phyloP scores from a whole-genome alignment of 2,888 invertebrate genomes.

The Miltochrista miniata region DNA sequence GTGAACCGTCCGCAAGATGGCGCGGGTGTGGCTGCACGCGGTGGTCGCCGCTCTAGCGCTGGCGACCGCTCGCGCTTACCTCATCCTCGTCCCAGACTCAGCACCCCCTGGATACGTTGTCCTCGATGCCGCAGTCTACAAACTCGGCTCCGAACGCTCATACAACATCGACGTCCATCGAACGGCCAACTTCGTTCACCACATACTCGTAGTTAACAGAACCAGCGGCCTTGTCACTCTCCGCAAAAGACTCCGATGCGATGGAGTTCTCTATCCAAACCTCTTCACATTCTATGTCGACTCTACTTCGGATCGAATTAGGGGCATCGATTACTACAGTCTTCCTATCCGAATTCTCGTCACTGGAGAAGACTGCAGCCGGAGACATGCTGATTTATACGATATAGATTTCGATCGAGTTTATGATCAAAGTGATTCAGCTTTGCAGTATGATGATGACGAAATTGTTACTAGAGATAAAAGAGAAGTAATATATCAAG shows the following conservation, averaged over 20 bases:
- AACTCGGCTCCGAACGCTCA: conserved; percentile 89
- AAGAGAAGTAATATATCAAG: conserved; percentile 59
- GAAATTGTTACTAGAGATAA: conserved; percentile 67
- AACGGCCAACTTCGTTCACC: conserved; percentile 92
- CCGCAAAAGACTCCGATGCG: conserved; percentile 88
- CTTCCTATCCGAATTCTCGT: conserved; percentile 90
- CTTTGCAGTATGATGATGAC: conserved; percentile 73
- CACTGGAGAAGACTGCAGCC: conserved; percentile 87
- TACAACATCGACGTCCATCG: conserved; percentile 92
- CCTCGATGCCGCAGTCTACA: conserved; percentile 91
- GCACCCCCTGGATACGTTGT: conserved; percentile 86
- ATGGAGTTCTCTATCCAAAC: conserved; percentile 92
- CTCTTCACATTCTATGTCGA: conserved; percentile 94
- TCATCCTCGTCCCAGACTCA: conserved; percentile 84
- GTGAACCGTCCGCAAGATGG: conserved; percentile 60
- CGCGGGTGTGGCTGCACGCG: conserved; percentile 56
- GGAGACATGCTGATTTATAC: conserved; percentile 84
- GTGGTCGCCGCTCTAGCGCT: conserved; percentile 56
- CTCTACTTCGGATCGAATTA: conserved; percentile 90
- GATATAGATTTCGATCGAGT: conserved; percentile 84
- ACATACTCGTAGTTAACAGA: conserved; percentile 89
- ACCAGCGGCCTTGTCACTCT: conserved; percentile 90
- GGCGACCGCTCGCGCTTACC: conserved; percentile 72
- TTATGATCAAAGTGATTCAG: conserved; percentile 79
- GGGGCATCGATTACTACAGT: conserved; percentile 93